These are phyloP conservation scores for Mythimna vitellina DNA, from an alignment of 2,888 invertebrate genomes.

Conservation along the genomic window DNA sequence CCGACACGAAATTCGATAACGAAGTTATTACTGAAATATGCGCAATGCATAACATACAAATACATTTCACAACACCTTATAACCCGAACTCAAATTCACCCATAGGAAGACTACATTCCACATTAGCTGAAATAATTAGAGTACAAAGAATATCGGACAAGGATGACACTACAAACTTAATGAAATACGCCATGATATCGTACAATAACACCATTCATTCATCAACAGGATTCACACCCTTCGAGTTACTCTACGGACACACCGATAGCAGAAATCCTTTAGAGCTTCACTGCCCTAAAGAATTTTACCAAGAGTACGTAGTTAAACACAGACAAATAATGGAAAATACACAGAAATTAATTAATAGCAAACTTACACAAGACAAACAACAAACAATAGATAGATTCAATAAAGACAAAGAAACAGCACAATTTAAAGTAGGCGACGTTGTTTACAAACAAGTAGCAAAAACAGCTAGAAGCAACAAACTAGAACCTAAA, in stretches of 20 bases:
- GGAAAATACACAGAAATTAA: conserved; percentile 56
- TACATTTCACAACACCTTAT: conserved; percentile 60
- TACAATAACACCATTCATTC: conserved; percentile 67
- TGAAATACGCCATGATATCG: conserved; percentile 64
- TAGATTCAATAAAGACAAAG: conserved; percentile 42
- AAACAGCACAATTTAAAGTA: conserved; percentile 57
- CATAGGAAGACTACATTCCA: conserved; percentile 58
- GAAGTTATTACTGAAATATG: conserved; percentile 63
- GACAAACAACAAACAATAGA: conserved; percentile 53
- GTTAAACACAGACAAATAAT: conserved; percentile 90
- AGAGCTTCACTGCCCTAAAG: conserved; percentile 67
- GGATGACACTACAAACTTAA: conserved; percentile 54
- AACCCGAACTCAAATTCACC: conserved; percentile 60
- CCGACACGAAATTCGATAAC: conserved; percentile 59
- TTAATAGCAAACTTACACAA: conserved; percentile 30
- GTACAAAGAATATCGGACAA: conserved; percentile 60
- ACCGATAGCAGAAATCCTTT: conserved; percentile 64
- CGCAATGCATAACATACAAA: conserved; percentile 49
- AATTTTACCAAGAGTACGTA: conserved; percentile 92
- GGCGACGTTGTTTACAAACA: conserved; percentile 62
- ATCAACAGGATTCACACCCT: conserved; percentile 63
- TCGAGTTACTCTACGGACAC: conserved; percentile 65
- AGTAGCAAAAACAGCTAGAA: conserved; percentile 63
- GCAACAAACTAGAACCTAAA: conserved; percentile 51
- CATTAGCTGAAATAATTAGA: conserved; percentile 52